A percentile compares a stretch with the other conserved stretches of the same genome.
phyloP scores from a whole-genome alignment of 2,113 vertebrate genomes.

The Trinectes maculatus region DNA sequence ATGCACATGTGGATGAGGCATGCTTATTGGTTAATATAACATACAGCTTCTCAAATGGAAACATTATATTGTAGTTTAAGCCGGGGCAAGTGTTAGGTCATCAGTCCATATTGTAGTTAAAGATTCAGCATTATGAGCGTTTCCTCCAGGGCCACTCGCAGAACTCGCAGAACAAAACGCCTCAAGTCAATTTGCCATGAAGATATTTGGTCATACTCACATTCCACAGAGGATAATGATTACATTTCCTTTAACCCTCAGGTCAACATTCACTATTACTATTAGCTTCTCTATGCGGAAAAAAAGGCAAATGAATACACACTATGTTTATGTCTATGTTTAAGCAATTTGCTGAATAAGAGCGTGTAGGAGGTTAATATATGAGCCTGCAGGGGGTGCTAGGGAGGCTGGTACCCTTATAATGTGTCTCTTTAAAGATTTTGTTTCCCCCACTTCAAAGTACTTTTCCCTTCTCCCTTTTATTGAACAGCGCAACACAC shows the following conservation, averaged over 20 bases:
- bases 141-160: background rate
- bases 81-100: too few relatives aligned
- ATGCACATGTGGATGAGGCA: too few relatives aligned
- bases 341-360: too few relatives aligned
- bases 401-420: background rate
- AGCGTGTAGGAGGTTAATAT: background rate
- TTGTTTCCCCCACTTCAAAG: background rate
- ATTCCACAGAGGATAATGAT: background rate
- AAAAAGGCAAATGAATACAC: background rate
- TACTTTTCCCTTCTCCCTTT: background rate
- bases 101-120: too few relatives aligned
- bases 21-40: too few relatives aligned
- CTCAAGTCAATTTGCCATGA: background rate
- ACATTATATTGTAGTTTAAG: too few relatives aligned
- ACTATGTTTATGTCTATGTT: too few relatives aligned
- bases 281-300: background rate
- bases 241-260: background rate
- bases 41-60: too few relatives aligned
- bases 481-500: background rate
- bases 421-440: background rate
- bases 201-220: background rate
- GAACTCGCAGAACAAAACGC: background rate
- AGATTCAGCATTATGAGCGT: background rate
- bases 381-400: background rate
- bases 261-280: background rate